Evolutionary conservation across 1,140 invertebrate genomes (phyloP).

Genomic region (Caenorhabditis briggsae): DNA sequence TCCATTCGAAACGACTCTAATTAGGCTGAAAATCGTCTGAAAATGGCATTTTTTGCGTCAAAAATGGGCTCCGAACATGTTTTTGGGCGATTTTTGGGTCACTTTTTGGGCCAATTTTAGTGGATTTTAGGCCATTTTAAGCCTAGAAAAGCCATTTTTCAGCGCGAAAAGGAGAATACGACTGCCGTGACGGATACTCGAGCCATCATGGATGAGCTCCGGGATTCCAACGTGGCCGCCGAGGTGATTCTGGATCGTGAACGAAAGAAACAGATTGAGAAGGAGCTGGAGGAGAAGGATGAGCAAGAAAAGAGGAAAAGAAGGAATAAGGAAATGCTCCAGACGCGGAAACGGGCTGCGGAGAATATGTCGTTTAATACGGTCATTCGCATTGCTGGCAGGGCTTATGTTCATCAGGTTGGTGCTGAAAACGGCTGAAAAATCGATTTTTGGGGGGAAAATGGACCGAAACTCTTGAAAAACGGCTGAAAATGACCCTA

Average conservation of each 20-base stretch:
- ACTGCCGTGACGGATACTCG: conserved; percentile 63
- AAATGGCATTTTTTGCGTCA: no score
- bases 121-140: no score
- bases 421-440: background rate
- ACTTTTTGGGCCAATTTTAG: no score
- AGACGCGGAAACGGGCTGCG: conserved; percentile 58
- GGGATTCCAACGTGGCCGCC: conserved; percentile 77
- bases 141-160: conserved; percentile 53
- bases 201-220: conserved; percentile 75
- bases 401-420: conserved; percentile 56
- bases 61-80: no score
- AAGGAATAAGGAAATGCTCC: conserved; percentile 67
- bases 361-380: conserved; percentile 62
- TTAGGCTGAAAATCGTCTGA: no score
- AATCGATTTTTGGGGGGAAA: no score
- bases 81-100: no score
- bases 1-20: no score
- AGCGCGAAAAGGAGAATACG: conserved; percentile 58
- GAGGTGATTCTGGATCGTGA: conserved; percentile 89
- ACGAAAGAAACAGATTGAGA: conserved; percentile 83
- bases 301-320: conserved; percentile 68
- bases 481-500: no score
- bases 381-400: conserved; percentile 61
- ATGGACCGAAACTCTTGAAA: no score
- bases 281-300: conserved; percentile 80